These are phyloP conservation scores for Tyrannus savana DNA, from an alignment of 2,113 vertebrate species.

Conservation along the genomic window DNA sequence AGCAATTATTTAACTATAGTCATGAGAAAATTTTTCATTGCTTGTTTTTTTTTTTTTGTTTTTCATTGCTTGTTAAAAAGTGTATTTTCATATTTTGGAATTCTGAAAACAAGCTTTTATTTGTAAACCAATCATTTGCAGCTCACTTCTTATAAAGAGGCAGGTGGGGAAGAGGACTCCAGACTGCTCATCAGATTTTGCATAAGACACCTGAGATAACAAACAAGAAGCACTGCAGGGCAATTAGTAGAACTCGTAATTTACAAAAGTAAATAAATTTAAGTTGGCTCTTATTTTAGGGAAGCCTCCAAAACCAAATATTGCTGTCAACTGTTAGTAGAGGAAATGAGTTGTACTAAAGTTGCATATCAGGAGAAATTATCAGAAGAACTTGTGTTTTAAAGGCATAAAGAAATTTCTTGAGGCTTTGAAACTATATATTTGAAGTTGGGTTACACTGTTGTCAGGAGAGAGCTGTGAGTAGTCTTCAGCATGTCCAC, in stretches of 20 bases:
- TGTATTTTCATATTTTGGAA: not conserved
- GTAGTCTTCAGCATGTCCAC: not conserved
- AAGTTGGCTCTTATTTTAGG: not conserved
- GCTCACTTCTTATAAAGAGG: not conserved
- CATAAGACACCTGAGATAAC: not conserved
- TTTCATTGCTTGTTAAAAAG: not conserved
- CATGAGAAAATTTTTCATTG: not conserved
- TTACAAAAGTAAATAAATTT: not conserved
- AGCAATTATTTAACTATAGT: not conserved
- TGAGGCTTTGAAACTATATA: not conserved
- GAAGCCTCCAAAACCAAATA: not conserved
- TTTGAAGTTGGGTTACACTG: not conserved
- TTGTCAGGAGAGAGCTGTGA: not conserved
- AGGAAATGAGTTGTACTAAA: not conserved
- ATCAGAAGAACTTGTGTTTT: not conserved
- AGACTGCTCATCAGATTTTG: not conserved
- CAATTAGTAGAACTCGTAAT: not conserved
- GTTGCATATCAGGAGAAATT: not conserved
- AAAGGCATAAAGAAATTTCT: not conserved
- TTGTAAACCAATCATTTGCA: not conserved
- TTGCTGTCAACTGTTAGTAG: not conserved
- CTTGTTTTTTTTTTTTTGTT: not conserved
- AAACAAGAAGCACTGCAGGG: not conserved
- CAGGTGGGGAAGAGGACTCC: not conserved
- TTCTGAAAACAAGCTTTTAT: not conserved